Base-by-base conservation (phyloP, 1,140 invertebrate genomes). In the Archegozetes longisetosus region DNA sequence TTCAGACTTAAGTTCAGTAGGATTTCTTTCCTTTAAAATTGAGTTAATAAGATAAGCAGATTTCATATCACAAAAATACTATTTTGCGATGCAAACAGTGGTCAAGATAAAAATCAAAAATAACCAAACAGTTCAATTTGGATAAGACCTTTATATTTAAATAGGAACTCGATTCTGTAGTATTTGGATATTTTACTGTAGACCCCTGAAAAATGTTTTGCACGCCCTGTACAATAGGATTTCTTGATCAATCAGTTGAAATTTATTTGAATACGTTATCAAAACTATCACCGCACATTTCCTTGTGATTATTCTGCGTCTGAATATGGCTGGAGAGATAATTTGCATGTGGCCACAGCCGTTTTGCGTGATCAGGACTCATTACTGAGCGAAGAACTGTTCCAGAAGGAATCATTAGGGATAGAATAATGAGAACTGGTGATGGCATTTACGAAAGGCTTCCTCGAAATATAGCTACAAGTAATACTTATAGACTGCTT, bases 221-320 rank as follows among this genome's bases (percentile, higher is more conserved):
- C n/a, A n/a, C n/a, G n/a, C n/a, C n/a, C n/a, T n/a, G n/a, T n/a
- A n/a, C n/a, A n/a, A n/a, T 9, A 9, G 32, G 17, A 17, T 9
- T n/a, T n/a, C n/a, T 9, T 6, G n/a, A 14, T 9, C n/a, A 52
- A 52, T 28, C 22, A 6, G 6, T 52, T 25, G 6, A 25, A 9
- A 52, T 52, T 9, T 28, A 23, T 28, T 9, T 52, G 14, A 6
- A 78, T 80, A 69, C 79, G 79, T 23, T 78, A 74, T 67, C 82
- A 94, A 70, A 95, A 94, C 72, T 95, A 92, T 72, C 91, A 95
- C 70, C 91, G 96, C 73, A 84, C 85, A 0, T 96, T 96, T 75
- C 92, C 92, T 0, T 88, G 88, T 80, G 92, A 96, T 69, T 92
- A 92, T 76, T 87, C 88, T 69, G 83, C 86, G 2, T 77, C 84